Conservation (phyloP, 1,140 invertebrate genomes). For the Drosophila seguyi region DNA sequence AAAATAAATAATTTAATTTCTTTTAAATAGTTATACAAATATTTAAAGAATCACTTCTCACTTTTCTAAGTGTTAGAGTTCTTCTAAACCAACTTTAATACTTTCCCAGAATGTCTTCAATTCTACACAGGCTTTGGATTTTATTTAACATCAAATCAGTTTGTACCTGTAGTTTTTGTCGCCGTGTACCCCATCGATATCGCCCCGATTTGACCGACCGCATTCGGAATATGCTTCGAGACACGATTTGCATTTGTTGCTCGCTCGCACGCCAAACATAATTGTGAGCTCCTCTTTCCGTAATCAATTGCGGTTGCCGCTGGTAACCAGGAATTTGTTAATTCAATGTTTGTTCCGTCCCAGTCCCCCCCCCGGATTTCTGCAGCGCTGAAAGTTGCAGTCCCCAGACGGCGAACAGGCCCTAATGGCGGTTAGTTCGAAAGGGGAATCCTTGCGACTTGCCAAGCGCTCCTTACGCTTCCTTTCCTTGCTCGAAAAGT, state of each 20-base stretch:
- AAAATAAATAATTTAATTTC: no score
- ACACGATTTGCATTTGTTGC: constrained; percentile 79
- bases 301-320: constrained; percentile 79
- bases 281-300: constrained; percentile 65
- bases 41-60: no score
- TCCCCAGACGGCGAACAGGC: constrained; percentile 41
- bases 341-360: constrained; percentile 82
- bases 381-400: constrained; percentile 46
- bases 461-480: constrained; percentile 4
- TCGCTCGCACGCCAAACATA: constrained; percentile 74
- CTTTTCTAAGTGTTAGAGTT: no score
- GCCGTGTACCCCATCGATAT: constrained; percentile 45
- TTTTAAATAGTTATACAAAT: no score
- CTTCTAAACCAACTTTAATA: no score
- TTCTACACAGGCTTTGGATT: no score
- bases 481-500: constrained; percentile 43
- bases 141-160: no score
- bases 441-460: constrained; percentile 47
- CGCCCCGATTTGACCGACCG: constrained; percentile 45
- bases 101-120: no score
- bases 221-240: constrained; percentile 46
- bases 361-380: constrained; percentile 27
- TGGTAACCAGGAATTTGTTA: constrained; percentile 84
- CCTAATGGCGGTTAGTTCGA: constrained; percentile 60
- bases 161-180: no score